phyloP scores from a whole-genome alignment of 2,888 invertebrate genomes.

The Mesorhabditis belari region DNA sequence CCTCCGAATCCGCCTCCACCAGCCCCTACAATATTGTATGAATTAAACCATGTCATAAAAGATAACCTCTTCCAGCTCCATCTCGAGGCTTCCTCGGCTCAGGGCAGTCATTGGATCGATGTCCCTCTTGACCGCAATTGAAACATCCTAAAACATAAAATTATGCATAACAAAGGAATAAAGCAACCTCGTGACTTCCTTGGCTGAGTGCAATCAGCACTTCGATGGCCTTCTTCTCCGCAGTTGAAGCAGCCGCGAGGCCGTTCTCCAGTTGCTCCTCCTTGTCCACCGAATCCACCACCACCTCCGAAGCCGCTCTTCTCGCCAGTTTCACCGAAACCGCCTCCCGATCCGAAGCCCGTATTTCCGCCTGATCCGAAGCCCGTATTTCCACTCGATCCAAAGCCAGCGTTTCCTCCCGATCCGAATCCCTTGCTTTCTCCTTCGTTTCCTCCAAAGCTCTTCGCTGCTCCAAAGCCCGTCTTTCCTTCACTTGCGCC shows the following conservation, averaged over 20 bases:
- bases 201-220: constrained; percentile 21
- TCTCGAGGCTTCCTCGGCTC: no score
- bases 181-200: constrained; percentile 7
- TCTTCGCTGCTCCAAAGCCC: no score
- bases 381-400: no score
- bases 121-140: no score
- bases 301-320: neutral
- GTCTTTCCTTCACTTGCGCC: no score
- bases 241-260: constrained; percentile 10
- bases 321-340: neutral
- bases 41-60: neutral
- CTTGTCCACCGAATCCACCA: constrained; percentile 1
- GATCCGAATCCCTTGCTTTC: no score
- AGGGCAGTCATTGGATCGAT: no score
- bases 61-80: neutral
- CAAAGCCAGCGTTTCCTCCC: no score
- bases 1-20: neutral
- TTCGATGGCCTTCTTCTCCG: constrained; percentile 22
- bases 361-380: no score
- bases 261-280: neutral
- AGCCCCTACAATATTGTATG: neutral
- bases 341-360: no score
- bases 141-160: neutral
- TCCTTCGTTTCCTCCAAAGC: no score
- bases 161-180: neutral